Evolutionary conservation across 2,888 invertebrate species (phyloP).

Genomic region (Phasia obesa): DNA sequence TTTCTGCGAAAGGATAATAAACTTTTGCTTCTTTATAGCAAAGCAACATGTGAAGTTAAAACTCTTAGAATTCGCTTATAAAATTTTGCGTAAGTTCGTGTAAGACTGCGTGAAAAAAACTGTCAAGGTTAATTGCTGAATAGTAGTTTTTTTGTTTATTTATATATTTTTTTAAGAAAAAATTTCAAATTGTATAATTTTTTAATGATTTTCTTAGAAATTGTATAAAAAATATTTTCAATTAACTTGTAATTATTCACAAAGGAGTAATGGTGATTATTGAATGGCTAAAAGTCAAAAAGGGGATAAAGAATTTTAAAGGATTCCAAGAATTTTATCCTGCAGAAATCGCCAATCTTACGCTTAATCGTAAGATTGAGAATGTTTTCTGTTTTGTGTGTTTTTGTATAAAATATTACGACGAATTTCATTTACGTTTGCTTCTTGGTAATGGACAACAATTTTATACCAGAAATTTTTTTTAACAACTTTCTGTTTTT

Average conservation of each 20-base stretch:
- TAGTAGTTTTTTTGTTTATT: background rate
- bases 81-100: slow-evolving; percentile 65
- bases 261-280: slow-evolving; percentile 58
- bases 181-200: slow-evolving; percentile 41
- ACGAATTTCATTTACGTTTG: too few species aligned
- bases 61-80: slow-evolving; percentile 21
- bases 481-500: too few species aligned
- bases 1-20: slow-evolving; percentile 70
- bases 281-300: slow-evolving; percentile 49
- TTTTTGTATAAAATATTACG: too few species aligned
- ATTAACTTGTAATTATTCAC: slow-evolving; percentile 58
- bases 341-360: background rate
- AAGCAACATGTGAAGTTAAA: background rate
- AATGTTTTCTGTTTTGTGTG: too few species aligned
- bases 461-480: too few species aligned
- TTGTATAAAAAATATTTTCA: slow-evolving; percentile 11
- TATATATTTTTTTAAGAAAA: slow-evolving; percentile 20
- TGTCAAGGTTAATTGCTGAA: slow-evolving; percentile 56
- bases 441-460: too few species aligned
- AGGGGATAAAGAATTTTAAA: background rate
- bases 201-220: slow-evolving; percentile 6
- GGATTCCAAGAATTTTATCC: slow-evolving; percentile 2
- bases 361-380: background rate
- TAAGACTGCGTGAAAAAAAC: slow-evolving; percentile 56
- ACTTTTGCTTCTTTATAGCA: slow-evolving; percentile 44